Conservation (phyloP, 1,140 invertebrate species). For the Potamilus streckersoni region DNA sequence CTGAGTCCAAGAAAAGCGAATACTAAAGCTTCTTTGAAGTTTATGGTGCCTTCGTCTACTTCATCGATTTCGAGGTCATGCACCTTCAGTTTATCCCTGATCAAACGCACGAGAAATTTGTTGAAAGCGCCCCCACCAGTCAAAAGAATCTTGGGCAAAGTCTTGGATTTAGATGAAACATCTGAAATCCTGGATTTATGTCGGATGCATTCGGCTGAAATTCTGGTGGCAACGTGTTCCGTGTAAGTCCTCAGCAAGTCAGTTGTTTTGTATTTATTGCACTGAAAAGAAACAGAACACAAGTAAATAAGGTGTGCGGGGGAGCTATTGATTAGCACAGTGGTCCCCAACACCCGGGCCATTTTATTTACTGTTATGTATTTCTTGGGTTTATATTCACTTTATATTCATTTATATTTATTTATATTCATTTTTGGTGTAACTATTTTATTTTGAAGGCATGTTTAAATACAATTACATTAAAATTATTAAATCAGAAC, state of each 20-base stretch:
- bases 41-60: slow-evolving; percentile 54
- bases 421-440: too few species aligned
- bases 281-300: slow-evolving; percentile 33
- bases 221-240: slow-evolving; percentile 51
- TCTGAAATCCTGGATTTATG: slow-evolving; percentile 3
- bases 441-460: too few species aligned
- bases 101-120: slow-evolving; percentile 44
- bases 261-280: slow-evolving; percentile 30
- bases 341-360: too few species aligned
- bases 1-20: slow-evolving; percentile 61
- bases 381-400: too few species aligned
- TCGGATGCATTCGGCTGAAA: slow-evolving; percentile 39
- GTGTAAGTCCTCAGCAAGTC: slow-evolving; percentile 53
- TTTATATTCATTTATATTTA: too few species aligned
- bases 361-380: too few species aligned
- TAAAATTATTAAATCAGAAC: too few species aligned
- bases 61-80: slow-evolving; percentile 41
- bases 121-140: slow-evolving; percentile 63
- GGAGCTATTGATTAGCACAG: too few species aligned
- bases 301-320: too few species aligned
- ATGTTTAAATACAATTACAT: too few species aligned
- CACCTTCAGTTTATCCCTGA: slow-evolving; percentile 38
- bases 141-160: slow-evolving; percentile 41
- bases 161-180: background rate
- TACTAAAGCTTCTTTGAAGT: slow-evolving; percentile 61